A percentile compares a stretch with the other conserved stretches of the same genome.
Conservation (phyloP, 2,888 invertebrate species). For the Microdon myrmicae region DNA sequence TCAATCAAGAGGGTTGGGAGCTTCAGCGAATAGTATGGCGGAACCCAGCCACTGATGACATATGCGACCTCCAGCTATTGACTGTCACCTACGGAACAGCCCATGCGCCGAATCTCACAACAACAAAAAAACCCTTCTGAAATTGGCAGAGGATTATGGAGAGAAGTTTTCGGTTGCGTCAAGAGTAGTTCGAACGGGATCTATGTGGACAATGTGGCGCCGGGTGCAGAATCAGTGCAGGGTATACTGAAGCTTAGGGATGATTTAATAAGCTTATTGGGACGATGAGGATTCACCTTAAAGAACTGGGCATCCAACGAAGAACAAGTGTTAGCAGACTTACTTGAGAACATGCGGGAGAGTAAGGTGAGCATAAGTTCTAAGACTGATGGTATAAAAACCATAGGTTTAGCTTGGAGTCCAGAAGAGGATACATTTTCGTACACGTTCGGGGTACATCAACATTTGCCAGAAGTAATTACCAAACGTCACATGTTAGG, state of each 20-base stretch:
- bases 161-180: slow-evolving; percentile 1
- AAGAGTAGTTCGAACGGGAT: not conserved
- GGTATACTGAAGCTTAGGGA: not conserved
- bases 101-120: not conserved
- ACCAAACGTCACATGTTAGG: slow-evolving; percentile 1
- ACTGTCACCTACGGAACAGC: not conserved
- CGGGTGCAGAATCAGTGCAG: slow-evolving; percentile 1
- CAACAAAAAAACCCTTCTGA: too few relatives aligned
- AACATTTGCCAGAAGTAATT: not conserved
- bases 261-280: too few relatives aligned
- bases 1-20: not conserved
- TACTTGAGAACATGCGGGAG: too few relatives aligned
- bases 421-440: slow-evolving; percentile 1
- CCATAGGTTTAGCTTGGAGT: not conserved
- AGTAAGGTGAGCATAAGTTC: not conserved
- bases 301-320: too few relatives aligned
- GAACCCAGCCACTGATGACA: not conserved
- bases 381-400: not conserved
- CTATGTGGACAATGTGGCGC: slow-evolving; percentile 1
- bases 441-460: slow-evolving; percentile 1
- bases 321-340: too few relatives aligned
- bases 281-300: too few relatives aligned
- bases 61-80: not conserved
- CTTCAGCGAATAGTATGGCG: slow-evolving; percentile 8
- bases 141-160: too few relatives aligned